Base-by-base conservation (phyloP, 2,888 invertebrate species). In the Drosophila kambysellisi region DNA sequence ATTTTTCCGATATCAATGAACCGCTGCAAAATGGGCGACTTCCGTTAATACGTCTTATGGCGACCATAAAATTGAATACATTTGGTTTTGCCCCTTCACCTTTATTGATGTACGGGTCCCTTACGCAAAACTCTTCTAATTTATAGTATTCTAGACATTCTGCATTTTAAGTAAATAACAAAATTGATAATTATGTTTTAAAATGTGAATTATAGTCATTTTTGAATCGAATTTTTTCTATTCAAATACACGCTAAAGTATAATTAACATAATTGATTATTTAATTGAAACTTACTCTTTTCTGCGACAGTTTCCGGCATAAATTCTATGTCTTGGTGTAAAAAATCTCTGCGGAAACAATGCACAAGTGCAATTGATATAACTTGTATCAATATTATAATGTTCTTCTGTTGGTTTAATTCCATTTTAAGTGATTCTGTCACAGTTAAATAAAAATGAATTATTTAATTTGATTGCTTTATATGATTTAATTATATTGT, bases 61-160 rank as follows among this genome's bases (percentile, higher is more conserved):
- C 54, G 0, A 32, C 79, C 67, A 79, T 70, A 53, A 80, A 74
- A 1, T 67, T 46, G 3, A 46, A 30, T 29, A 64, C 43, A 39
- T 65, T 0, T 5, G 50, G 58, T 1, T 6, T 4, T 15, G 35
- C 1, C 1, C 0, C 0, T 0, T 0, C 1, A 5, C 73, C 73
- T 7, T 17, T 1, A 0, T 1, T 11, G 11, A 74, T 15, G 1
- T 59, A 17, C 11, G 8, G 9, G 0, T 3, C 2, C 0, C 0
- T 2, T 12, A 12, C 2, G 25, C 76, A 76, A 32, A 53, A 50
- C 0, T 9, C 33, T 0, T 53, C 0, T 5, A 48, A 43, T 1
- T 32, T 0, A 11, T 33, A 9, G 4, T 46, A 76, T 15, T 43
- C 35, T 4, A 4, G 0, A 29, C 76, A 76, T 35, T 57, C 76